phyloP scores from a whole-genome alignment of 2,113 vertebrate genomes.

The Theristicus caerulescens region DNA sequence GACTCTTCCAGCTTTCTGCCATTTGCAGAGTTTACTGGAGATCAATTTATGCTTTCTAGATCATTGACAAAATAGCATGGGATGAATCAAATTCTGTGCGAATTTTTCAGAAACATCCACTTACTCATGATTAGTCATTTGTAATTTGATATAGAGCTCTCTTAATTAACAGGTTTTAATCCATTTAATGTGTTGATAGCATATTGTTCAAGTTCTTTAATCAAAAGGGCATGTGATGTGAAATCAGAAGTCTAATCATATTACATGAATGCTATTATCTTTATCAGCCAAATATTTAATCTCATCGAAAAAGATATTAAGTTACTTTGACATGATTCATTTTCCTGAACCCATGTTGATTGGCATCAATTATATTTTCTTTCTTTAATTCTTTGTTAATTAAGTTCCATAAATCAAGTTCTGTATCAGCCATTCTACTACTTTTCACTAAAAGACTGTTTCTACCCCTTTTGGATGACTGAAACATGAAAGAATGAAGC shows the following conservation, averaged over 20 bases:
- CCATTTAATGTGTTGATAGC: conserved; percentile 4
- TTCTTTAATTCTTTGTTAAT: conserved; percentile 35
- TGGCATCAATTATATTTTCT: conserved; percentile 28
- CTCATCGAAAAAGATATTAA: conserved; percentile 37
- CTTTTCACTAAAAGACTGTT: not conserved
- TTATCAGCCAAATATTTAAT: conserved; percentile 44
- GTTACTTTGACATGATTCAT: conserved; percentile 23
- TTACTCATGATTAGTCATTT: conserved; percentile 23
- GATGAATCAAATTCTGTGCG: not conserved
- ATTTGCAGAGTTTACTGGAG: not conserved
- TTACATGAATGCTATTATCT: conserved; percentile 25
- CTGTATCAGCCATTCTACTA: not conserved
- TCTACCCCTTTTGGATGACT: not conserved
- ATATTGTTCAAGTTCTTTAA: conserved; percentile 49
- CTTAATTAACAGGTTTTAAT: conserved; percentile 47
- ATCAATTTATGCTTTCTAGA: not conserved
- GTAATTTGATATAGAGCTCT: not conserved
- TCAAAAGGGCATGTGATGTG: conserved; percentile 16
- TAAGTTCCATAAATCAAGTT: not conserved
- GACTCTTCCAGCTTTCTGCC: not conserved
- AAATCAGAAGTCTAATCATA: conserved; percentile 37
- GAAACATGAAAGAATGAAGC: not conserved
- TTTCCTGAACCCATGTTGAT: not conserved
- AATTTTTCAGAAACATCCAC: not conserved
- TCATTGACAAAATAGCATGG: not conserved